phyloP scores from a whole-genome alignment of 2,113 vertebrate genomes.

The Calidris pugnax region DNA sequence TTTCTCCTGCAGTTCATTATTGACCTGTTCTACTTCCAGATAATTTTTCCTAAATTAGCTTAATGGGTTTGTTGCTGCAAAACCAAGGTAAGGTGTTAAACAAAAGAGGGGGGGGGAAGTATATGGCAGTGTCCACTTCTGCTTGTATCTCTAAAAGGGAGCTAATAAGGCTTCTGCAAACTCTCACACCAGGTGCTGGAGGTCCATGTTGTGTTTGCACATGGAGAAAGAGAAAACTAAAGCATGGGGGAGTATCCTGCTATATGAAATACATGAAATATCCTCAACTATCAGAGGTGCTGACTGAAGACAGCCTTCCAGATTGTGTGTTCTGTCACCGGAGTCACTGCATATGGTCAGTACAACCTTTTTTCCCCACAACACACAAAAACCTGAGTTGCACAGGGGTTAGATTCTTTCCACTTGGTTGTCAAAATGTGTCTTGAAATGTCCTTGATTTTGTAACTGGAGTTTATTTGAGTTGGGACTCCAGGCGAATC shows the following conservation, averaged over 20 bases:
- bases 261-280: not conserved
- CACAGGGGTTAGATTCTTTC: not conserved
- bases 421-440: not conserved
- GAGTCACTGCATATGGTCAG: not conserved
- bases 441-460: not conserved
- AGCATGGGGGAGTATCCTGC: accelerated
- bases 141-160: not conserved
- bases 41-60: not conserved
- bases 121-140: not conserved
- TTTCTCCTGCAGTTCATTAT: not conserved
- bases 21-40: not conserved
- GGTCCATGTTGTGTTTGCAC: not conserved
- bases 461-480: not conserved
- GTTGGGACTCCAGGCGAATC: not conserved
- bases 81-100: not conserved
- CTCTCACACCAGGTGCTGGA: not conserved
- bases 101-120: not conserved
- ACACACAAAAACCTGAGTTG: not conserved
- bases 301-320: not conserved
- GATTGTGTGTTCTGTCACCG: not conserved
- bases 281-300: not conserved
- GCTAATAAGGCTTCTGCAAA: not conserved
- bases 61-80: not conserved
- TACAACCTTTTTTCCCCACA: not conserved
- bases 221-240: not conserved